Evolutionary conservation across 2,113 vertebrate genomes (phyloP), one percentile per base, ranked within the genome.

Genomic region (Triplophysa rosa): DNA sequence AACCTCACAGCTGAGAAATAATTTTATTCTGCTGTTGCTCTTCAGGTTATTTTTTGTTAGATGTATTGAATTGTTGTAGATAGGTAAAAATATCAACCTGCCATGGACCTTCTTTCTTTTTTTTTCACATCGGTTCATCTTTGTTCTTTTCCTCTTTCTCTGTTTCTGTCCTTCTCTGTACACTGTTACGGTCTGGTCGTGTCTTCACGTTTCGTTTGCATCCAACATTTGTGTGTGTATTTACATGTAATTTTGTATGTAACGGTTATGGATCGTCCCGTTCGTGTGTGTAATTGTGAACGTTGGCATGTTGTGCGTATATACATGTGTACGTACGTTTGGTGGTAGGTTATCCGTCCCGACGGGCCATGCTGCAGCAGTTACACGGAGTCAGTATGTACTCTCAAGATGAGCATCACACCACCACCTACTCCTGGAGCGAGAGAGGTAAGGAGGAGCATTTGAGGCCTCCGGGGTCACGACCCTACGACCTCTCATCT

Each of bases 361-460:
- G 94, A 88, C 91, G 92, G 89, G 93, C 95, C 89, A 93, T 94
- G 94, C 93, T 95, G 86, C 95, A 95, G 92, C 95, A 95, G 90
- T 94, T 94, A 76, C 94, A 93, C 0, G 94, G 94, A 88, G 87
- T 94, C 92, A 93, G 93, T 92, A 90, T 94, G 90, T 94, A 94
- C 92, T 95, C 95, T 87, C 94, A 94, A 4, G 86, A 94, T 33
- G 89, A 95, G 82, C 87, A 85, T 90, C 93, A 90, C 90, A 86
- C 0, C 90, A 67, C 93, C 83, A 77, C 89, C 90, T 90, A 84
- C 91, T 88, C 90, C 81, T 87, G 88, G 94, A 90, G 84, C 47
- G 92, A 93, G 84, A 91, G 91, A 95, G 94, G 94, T 94, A 94
- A 94, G 93, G 89, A 88, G 79, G 84, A 73, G 24, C 52, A 7